Base-by-base conservation (phyloP, 2,797 vertebrate species). In the Tapirus indicus region DNA sequence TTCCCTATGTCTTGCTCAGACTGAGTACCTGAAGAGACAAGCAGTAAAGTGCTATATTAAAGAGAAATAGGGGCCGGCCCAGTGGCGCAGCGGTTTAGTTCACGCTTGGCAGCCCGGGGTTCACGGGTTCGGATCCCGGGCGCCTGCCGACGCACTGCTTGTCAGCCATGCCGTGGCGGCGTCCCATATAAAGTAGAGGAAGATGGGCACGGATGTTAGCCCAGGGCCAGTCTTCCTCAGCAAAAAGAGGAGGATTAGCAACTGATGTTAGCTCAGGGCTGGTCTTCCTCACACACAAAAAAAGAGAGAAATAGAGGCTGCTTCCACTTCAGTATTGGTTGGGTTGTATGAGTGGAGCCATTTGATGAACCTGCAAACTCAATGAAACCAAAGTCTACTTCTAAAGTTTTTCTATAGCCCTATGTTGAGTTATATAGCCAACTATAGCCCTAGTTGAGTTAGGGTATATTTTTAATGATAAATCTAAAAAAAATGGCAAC, bases 401-500 rank as follows among this genome's bases (percentile, higher is more conserved):
- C 38, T 83, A 58, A 88, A n/a, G 11, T 68, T 32, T 69, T 62
- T 82, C 84, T 68, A 2, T 52, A 68, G 49, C 8, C 32, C 47
- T 44, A 0, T 54, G 29, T 82, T 87, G 94, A 92, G 38, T 38
- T 38, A 38, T 38, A 38, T 38, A 38, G 38, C 38, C 38, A 38
- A 38, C 38, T 38, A 38, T 38, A 38, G 38, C 38, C 38, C 38
- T 38, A 38, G 29, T 82, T 87, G 94, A 92, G 29, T 64, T 62
- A 66, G 12, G 32, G 52, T 71, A 29, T 86, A 86, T 93, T 79
- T 96, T 97, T 79, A 77, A 66, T 75, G 52, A 66, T 38, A 83
- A 95, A 89, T 75, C 7, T 56, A 72, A 95, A 82, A 18, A 92
- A 83, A 94, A 97, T 68, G 78, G 44, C 78, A 91, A 82, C 58